Evolutionary conservation across 2,113 vertebrate genomes (phyloP).

Genomic region (Kryptolebias marmoratus): DNA sequence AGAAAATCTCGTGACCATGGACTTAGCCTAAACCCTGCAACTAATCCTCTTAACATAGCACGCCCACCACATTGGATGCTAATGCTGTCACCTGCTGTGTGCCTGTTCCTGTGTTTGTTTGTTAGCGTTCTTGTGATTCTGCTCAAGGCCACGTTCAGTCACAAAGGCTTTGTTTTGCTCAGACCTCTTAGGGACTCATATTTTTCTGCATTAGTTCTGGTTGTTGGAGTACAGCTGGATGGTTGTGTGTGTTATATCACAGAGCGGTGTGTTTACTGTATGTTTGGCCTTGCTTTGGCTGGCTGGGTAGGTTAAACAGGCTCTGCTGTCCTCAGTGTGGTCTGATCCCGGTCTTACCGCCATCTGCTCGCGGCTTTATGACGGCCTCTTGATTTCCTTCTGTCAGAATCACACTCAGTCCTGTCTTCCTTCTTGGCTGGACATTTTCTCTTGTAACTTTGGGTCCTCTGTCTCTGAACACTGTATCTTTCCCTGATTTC

Average conservation of each 20-base stretch:
- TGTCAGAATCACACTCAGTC: constrained; percentile 15
- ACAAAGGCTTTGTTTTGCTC: constrained; percentile 1
- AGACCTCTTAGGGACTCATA: neutral
- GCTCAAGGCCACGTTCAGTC: constrained; percentile 12
- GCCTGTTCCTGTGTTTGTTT: constrained; percentile 39
- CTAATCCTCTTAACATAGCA: constrained; percentile 71
- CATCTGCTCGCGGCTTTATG: constrained; percentile 66
- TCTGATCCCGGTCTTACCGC: constrained; percentile 58
- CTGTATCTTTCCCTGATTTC: neutral
- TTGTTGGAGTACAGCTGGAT: constrained; percentile 11
- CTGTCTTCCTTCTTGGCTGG: neutral
- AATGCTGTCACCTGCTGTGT: constrained; percentile 59
- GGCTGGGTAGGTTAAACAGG: constrained; percentile 52
- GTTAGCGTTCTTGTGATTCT: constrained; percentile 24
- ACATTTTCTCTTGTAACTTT: neutral
- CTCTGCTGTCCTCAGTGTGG: constrained; percentile 45
- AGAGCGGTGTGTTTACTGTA: constrained; percentile 6
- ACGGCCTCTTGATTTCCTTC: constrained; percentile 25
- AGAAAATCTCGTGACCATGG: constrained; percentile 43
- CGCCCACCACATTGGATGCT: constrained; percentile 50
- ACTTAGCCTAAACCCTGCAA: constrained; percentile 48
- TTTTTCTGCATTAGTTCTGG: neutral
- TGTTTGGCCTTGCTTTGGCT: constrained; percentile 23
- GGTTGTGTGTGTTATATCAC: neutral
- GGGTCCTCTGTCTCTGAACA: neutral